Evolutionary conservation across 2,797 vertebrate genomes (phyloP).

Genomic region (Syngnathus acus): DNA sequence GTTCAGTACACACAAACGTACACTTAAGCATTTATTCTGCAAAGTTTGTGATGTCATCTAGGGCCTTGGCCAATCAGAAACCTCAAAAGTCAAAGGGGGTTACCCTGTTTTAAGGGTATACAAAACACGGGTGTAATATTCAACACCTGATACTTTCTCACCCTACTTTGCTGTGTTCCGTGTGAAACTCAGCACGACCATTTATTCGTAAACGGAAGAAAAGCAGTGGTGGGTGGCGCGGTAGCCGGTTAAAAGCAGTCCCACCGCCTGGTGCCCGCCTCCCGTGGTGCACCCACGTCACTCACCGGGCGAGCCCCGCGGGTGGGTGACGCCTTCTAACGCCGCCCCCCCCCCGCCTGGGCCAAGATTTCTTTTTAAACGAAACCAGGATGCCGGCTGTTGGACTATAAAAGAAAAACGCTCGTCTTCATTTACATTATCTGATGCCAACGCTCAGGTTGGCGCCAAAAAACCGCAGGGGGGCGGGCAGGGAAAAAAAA

Average conservation of each 20-base stretch:
- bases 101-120: too few species aligned
- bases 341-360: slow-evolving; percentile 31
- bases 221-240: not conserved
- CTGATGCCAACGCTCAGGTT: slow-evolving; percentile 8
- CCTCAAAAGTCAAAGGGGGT: not conserved
- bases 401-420: slow-evolving; percentile 47
- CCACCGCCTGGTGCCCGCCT: not conserved
- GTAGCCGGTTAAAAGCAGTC: not conserved
- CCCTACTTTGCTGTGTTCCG: not conserved
- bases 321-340: slow-evolving; percentile 57
- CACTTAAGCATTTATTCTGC: slow-evolving; percentile 4
- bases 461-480: slow-evolving; percentile 1
- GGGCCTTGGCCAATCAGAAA: slow-evolving; percentile 39
- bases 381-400: slow-evolving; percentile 51
- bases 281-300: slow-evolving; percentile 21
- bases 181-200: not conserved
- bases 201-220: not conserved
- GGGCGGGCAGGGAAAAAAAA: not conserved
- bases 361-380: slow-evolving; percentile 63
- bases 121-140: too few species aligned
- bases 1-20: slow-evolving; percentile 35
- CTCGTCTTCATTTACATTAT: slow-evolving; percentile 19
- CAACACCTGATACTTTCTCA: not conserved
- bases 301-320: slow-evolving; percentile 46
- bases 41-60: slow-evolving; percentile 31